Evolutionary conservation across 1,140 invertebrate genomes (phyloP).

Genomic region (Amyelois transitella): DNA sequence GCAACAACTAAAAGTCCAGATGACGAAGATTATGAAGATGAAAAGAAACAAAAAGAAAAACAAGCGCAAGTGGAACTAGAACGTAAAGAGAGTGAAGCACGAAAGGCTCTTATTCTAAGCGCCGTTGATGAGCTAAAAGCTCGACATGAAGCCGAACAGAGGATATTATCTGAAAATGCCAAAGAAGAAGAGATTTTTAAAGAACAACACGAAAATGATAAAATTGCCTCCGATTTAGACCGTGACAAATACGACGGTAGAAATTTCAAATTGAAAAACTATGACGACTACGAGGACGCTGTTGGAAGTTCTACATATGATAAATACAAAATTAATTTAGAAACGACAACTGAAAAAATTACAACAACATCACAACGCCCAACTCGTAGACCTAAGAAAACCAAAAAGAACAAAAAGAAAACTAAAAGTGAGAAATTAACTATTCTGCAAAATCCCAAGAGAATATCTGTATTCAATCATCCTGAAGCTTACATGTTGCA

Average conservation of each 20-base stretch:
- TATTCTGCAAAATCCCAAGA: constrained; percentile 17
- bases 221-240: constrained; percentile 15
- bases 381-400: not conserved
- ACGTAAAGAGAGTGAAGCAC: constrained; percentile 42
- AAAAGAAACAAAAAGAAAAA: constrained; percentile 20
- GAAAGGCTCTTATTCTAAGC: constrained; percentile 51
- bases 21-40: constrained; percentile 25
- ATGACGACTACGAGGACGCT: constrained; percentile 48
- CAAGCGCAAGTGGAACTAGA: constrained; percentile 27
- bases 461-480: constrained; percentile 57
- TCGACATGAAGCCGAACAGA: constrained; percentile 54
- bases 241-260: constrained; percentile 36
- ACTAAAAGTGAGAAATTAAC: not conserved
- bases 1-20: constrained; percentile 1
- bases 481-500: constrained; percentile 41
- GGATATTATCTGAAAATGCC: constrained; percentile 45
- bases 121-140: constrained; percentile 60
- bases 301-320: not conserved
- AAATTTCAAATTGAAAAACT: constrained; percentile 31
- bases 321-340: not conserved
- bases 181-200: constrained; percentile 56
- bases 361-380: constrained; percentile 17
- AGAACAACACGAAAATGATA: constrained; percentile 50
- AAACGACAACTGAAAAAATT: constrained; percentile 21
- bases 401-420: constrained; percentile 19